Conservation (phyloP, 1,140 invertebrate genomes). For the Drosophila neocordata region DNA sequence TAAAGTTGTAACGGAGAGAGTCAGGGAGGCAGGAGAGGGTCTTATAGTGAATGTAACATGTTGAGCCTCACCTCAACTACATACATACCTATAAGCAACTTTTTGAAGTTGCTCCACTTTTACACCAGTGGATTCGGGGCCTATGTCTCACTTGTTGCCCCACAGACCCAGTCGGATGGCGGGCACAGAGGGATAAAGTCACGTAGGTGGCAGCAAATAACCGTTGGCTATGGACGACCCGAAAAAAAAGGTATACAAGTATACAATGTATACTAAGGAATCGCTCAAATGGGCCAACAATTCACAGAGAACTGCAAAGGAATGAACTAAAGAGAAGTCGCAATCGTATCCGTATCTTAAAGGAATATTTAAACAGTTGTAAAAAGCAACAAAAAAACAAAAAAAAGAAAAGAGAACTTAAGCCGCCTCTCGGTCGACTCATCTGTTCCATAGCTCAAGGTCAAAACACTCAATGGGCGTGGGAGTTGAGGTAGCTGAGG, state of each 20-base stretch:
- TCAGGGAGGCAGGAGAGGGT: not conserved
- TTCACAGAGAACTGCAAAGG: constrained; percentile 5
- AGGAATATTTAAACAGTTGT: constrained; percentile 74
- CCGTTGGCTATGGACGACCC: constrained; percentile 51
- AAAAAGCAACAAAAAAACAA: constrained; percentile 2
- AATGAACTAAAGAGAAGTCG: constrained; percentile 1
- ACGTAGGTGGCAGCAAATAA: constrained; percentile 69
- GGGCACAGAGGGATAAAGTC: not conserved
- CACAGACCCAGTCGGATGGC: constrained; percentile 5
- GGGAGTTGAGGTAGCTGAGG: not conserved
- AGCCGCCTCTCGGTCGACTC: constrained; percentile 21
- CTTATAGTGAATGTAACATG: constrained; percentile 33
- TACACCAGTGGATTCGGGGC: constrained; percentile 9
- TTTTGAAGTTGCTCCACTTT: constrained; percentile 43
- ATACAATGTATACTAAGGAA: constrained; percentile 37
- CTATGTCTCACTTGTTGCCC: constrained; percentile 48
- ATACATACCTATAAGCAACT: constrained; percentile 5
- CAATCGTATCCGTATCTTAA: constrained; percentile 42
- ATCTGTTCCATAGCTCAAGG: constrained; percentile 64
- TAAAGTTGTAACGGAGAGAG: not conserved
- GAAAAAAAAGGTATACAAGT: constrained; percentile 18
- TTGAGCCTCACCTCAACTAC: constrained; percentile 3
- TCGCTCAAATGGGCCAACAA: constrained; percentile 34
- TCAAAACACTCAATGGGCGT: constrained; percentile 37
- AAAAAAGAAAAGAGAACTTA: constrained; percentile 4